phyloP scores from a whole-genome alignment of 2,797 vertebrate genomes.

The Peromyscus attwateri region DNA sequence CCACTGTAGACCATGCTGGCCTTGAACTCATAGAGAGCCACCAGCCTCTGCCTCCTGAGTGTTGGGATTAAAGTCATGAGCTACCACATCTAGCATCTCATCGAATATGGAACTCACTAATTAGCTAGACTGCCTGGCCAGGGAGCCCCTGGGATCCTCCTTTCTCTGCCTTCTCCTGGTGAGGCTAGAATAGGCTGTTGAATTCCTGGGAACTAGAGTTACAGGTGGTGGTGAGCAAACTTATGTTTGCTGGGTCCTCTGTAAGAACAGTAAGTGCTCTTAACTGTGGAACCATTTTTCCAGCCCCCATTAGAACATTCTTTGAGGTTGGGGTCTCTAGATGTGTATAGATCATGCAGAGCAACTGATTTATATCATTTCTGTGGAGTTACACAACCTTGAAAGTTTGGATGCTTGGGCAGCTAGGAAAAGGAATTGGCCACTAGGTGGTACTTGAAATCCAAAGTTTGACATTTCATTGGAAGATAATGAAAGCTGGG shows the following conservation, averaged over 20 bases:
- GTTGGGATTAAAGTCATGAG: background rate
- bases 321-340: background rate
- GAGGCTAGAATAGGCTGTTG: background rate
- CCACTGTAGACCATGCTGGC: background rate
- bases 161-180: background rate
- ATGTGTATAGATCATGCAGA: background rate
- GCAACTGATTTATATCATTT: background rate
- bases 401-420: background rate
- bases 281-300: background rate
- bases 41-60: background rate
- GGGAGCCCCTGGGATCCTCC: background rate
- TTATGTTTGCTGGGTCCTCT: background rate
- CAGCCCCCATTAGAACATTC: background rate
- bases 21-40: background rate
- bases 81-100: background rate
- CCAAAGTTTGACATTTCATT: background rate
- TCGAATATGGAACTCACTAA: background rate
- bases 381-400: background rate
- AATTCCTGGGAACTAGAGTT: background rate
- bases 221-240: too few relatives aligned
- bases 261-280: background rate
- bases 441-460: slow-evolving; percentile 67
- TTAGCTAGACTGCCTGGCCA: background rate
- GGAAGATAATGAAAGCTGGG: background rate
- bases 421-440: background rate